Evolutionary conservation across 2,113 vertebrate species (phyloP).

Genomic region (Protobothrops mucrosquamatus): DNA sequence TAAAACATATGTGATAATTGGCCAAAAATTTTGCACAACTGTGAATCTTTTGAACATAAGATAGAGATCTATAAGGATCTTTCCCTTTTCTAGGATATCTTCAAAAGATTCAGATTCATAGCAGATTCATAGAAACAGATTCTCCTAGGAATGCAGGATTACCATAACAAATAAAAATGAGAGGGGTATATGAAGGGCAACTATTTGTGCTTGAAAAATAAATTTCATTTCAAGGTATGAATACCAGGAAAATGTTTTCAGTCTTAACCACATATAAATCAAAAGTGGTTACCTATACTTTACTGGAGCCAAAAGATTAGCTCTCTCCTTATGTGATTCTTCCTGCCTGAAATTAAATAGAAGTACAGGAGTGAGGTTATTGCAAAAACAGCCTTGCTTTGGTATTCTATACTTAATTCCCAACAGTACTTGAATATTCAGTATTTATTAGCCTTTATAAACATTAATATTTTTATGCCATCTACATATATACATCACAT

Average conservation of each 20-base stretch:
- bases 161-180: conserved; percentile 43
- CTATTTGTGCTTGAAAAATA: conserved; percentile 40
- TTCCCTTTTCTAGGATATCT: conserved; percentile 31
- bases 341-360: conserved; percentile 16
- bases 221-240: conserved; percentile 35
- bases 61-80: conserved; percentile 52
- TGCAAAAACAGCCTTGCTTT: not conserved
- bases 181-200: conserved; percentile 43
- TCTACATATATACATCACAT: not conserved
- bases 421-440: not conserved
- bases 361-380: not conserved
- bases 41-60: conserved; percentile 46
- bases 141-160: conserved; percentile 21
- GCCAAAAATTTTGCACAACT: conserved; percentile 29
- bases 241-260: conserved; percentile 30
- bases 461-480: not conserved
- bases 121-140: conserved; percentile 52
- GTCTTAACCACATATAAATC: conserved; percentile 30
- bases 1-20: conserved; percentile 35
- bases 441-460: not conserved
- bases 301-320: not conserved
- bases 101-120: conserved; percentile 21
- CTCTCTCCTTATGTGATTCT: not conserved
- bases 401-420: not conserved
- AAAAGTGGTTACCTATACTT: conserved; percentile 13